phyloP scores from a whole-genome alignment of 2,797 vertebrate genomes.

The Anisognathus igniventris region DNA sequence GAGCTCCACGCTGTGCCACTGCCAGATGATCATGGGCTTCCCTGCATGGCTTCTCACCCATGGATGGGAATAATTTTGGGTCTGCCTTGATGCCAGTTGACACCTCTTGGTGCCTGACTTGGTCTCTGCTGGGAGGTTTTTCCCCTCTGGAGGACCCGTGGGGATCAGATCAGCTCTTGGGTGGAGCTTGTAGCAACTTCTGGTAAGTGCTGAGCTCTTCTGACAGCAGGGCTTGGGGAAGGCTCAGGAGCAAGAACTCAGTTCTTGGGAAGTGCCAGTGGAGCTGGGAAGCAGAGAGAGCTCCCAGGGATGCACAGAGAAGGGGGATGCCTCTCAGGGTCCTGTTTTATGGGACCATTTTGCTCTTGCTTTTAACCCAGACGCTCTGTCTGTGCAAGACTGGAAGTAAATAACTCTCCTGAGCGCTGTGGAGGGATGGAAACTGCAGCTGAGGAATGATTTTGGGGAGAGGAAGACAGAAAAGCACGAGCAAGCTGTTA shows the following conservation, averaged over 20 bases:
- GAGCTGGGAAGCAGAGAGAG: neutral
- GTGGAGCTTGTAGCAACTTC: conserved; percentile 47
- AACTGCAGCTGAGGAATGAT: conserved; percentile 37
- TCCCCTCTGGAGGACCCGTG: neutral
- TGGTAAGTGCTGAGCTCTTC: conserved; percentile 33
- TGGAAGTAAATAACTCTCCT: neutral
- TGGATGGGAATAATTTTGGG: neutral
- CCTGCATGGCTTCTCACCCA: neutral
- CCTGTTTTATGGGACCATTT: neutral
- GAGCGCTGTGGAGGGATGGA: neutral
- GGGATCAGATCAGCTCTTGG: conserved; percentile 35
- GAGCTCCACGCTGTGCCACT: accelerated
- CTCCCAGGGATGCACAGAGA: neutral
- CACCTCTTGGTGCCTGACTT: neutral
- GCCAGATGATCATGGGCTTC: neutral
- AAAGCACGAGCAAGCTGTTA: neutral
- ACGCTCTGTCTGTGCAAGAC: neutral
- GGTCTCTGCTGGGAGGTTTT: neutral
- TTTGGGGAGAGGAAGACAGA: conserved; percentile 27
- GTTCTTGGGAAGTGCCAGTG: neutral
- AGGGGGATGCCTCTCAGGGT: neutral
- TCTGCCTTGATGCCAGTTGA: neutral
- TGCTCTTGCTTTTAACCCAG: conserved; percentile 31
- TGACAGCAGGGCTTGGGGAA: neutral
- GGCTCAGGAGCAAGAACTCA: neutral